Percentiles rank a stretch among this genome's conserved stretches.
Conservation (phyloP, 2,797 vertebrate genomes). For the Notoglanidium macrostoma region DNA sequence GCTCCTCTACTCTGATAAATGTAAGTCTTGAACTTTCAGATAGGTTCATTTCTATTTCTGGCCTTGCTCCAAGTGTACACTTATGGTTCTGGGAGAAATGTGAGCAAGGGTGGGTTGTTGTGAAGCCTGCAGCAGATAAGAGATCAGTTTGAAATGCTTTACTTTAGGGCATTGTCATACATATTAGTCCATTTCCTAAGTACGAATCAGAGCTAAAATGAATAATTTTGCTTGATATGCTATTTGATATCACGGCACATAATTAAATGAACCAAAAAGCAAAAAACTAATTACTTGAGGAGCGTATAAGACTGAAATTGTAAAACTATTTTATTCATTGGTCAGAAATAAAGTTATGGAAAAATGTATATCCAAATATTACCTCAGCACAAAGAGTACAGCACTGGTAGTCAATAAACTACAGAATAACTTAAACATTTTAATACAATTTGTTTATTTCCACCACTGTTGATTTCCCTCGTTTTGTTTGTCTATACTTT, state of each 20-base stretch:
- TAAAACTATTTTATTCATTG: background rate
- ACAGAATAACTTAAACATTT: background rate
- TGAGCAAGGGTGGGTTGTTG: background rate
- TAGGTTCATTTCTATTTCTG: constrained; percentile 63
- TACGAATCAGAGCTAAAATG: background rate
- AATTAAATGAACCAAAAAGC: background rate
- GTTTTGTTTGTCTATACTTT: background rate
- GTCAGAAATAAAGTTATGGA: background rate
- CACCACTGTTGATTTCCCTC: background rate
- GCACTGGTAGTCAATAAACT: background rate
- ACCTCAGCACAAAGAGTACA: background rate
- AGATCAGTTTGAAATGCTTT: background rate
- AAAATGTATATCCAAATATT: background rate
- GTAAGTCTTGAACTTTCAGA: constrained; percentile 50
- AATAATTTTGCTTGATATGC: background rate
- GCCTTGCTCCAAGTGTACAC: constrained; percentile 56
- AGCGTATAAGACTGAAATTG: background rate
- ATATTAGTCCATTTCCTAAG: background rate
- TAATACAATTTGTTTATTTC: background rate
- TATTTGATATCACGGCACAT: background rate
- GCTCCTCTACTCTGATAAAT: constrained; percentile 53
- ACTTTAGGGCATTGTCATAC: background rate
- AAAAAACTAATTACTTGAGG: background rate
- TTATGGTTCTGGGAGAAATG: constrained; percentile 61
- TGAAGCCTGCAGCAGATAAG: background rate